phyloP scores from a whole-genome alignment of 1,140 invertebrate genomes.

The Pogonomyrmex californicus region DNA sequence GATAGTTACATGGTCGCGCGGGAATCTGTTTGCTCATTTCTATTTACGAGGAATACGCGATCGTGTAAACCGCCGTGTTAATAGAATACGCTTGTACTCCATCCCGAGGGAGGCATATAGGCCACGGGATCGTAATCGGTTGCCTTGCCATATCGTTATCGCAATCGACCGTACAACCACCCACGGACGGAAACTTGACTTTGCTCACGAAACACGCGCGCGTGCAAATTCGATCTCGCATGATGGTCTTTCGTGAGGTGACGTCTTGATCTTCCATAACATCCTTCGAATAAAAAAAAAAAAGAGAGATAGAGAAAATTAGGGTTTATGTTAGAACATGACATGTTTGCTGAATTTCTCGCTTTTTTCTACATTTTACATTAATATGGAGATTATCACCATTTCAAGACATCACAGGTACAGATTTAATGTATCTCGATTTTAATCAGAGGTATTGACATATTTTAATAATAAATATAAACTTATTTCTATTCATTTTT shows the following conservation, averaged over 20 bases:
- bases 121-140: constrained; percentile 60
- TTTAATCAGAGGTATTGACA: neutral
- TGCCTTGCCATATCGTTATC: constrained; percentile 71
- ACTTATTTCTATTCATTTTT: too few relatives aligned
- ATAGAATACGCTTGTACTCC: constrained; percentile 76
- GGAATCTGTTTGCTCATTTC: constrained; percentile 74
- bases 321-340: neutral
- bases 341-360: neutral
- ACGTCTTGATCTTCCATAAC: constrained; percentile 54
- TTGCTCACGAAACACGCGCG: constrained; percentile 20
- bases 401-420: neutral
- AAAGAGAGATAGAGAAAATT: neutral
- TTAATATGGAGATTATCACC: neutral
- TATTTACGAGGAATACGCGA: constrained; percentile 72
- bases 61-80: constrained; percentile 75
- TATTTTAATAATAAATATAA: neutral
- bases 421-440: neutral
- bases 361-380: neutral
- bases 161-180: constrained; percentile 37
- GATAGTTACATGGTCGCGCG: constrained; percentile 26
- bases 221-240: constrained; percentile 51
- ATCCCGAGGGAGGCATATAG: constrained; percentile 67
- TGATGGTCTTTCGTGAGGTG: neutral
- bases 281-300: neutral
- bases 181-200: constrained; percentile 18